These are phyloP conservation scores for Ichneumoninae sp. DNA, from an alignment of 2,888 invertebrate genomes.

Conservation along the genomic window DNA sequence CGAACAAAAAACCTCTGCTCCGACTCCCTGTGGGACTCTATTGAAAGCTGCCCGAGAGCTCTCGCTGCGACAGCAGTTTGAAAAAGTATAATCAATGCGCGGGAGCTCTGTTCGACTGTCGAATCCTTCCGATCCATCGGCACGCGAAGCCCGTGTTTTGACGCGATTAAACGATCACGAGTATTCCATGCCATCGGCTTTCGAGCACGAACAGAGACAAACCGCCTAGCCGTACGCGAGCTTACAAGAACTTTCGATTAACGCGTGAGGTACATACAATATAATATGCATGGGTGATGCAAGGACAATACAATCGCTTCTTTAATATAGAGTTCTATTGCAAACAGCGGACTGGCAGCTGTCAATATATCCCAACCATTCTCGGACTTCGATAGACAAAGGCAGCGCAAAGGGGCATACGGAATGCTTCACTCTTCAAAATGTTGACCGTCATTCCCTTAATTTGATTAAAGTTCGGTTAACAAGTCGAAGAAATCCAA, in stretches of 20 bases:
- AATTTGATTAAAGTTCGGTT: neutral
- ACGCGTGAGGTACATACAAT: constrained; percentile 18
- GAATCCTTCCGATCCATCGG: constrained; percentile 49
- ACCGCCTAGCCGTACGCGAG: constrained; percentile 18
- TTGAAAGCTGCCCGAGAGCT: constrained; percentile 45
- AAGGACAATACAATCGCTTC: constrained; percentile 42
- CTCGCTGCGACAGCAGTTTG: constrained; percentile 37
- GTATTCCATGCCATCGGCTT: constrained; percentile 48
- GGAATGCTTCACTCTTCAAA: neutral
- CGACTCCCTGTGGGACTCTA: constrained; percentile 41
- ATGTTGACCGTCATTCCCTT: neutral
- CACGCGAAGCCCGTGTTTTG: constrained; percentile 49
- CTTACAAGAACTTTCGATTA: constrained; percentile 49
- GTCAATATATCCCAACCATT: constrained; percentile 44
- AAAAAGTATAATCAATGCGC: constrained; percentile 56
- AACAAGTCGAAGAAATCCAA: neutral
- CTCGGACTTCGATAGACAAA: constrained; percentile 10
- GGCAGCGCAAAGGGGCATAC: neutral
- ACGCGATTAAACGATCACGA: constrained; percentile 56
- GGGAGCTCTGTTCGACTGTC: constrained; percentile 52
- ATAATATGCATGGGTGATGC: constrained; percentile 35
- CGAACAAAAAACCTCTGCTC: constrained; percentile 52
- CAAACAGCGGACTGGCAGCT: constrained; percentile 37
- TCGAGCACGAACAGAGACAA: constrained; percentile 27
- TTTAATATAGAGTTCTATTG: constrained; percentile 13